Percentiles rank a stretch among this genome's conserved stretches.
phyloP scores from a whole-genome alignment of 2,888 invertebrate genomes.

The Drosophila ezoana region DNA sequence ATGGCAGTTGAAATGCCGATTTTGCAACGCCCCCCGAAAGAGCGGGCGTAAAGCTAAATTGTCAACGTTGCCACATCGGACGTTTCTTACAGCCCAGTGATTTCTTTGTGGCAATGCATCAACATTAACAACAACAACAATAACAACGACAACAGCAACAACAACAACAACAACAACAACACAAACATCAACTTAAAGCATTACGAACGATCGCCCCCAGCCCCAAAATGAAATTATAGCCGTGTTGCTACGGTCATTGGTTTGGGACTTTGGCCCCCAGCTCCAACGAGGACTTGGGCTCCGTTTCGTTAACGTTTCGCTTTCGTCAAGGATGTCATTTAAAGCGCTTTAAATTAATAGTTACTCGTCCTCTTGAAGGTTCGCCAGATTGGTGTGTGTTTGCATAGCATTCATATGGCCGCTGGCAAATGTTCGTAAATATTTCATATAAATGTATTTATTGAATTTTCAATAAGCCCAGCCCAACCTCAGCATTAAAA shows the following conservation, averaged over 20 bases:
- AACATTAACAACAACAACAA: constrained; percentile 43
- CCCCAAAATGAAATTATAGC: constrained; percentile 25
- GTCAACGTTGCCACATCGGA: constrained; percentile 45
- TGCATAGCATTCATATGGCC: constrained; percentile 4
- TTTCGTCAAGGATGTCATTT: constrained; percentile 5
- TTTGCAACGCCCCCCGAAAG: constrained; percentile 23
- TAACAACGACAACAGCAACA: constrained; percentile 1
- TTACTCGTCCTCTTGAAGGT: not conserved
- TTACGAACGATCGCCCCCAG: constrained; percentile 2
- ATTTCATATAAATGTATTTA: constrained; percentile 20
- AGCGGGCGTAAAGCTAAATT: constrained; percentile 18
- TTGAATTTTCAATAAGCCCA: constrained; percentile 26
- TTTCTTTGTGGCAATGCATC: constrained; percentile 69
- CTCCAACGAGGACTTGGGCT: not conserved
- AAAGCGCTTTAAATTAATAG: constrained; percentile 2
- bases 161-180: constrained; percentile 1
- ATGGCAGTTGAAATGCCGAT: constrained; percentile 19
- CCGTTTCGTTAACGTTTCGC: not conserved
- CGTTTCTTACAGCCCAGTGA: constrained; percentile 60
- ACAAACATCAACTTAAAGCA: constrained; percentile 6
- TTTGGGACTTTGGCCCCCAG: not conserved
- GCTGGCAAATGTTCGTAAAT: constrained; percentile 12
- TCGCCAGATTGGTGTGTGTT: not conserved
- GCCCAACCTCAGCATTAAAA: not conserved
- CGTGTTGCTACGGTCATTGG: constrained; percentile 12